A percentile compares a stretch with the other conserved stretches of the same genome.
These are phyloP conservation scores for Lates calcarifer DNA, from an alignment of 2,113 vertebrate species.

Conservation along the genomic window DNA sequence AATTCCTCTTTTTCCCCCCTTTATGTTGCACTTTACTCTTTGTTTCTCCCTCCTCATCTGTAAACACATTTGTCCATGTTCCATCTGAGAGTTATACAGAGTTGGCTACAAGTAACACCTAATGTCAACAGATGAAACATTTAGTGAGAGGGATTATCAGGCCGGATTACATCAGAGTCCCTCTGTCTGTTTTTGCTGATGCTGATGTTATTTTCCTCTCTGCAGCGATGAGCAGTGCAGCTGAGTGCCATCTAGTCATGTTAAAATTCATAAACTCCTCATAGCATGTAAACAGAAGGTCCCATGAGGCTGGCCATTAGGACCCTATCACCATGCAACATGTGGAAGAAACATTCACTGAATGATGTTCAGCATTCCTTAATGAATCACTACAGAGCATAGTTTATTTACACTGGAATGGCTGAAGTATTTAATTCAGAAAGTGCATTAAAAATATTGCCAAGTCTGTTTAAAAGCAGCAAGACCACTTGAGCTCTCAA, in stretches of 20 bases:
- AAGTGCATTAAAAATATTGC: slow-evolving; percentile 7
- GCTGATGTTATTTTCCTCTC: slow-evolving; percentile 27
- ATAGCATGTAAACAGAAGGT: slow-evolving; percentile 20
- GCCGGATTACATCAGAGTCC: slow-evolving; percentile 19
- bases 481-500: not conserved
- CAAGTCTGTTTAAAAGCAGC: slow-evolving; percentile 6
- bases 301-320: not conserved
- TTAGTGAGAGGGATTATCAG: slow-evolving; percentile 32
- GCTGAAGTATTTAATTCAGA: not conserved
- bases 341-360: not conserved
- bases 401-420: not conserved
- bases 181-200: slow-evolving; percentile 26
- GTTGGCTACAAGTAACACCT: slow-evolving; percentile 27
- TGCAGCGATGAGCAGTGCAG: not conserved
- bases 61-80: slow-evolving; percentile 43
- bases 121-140: slow-evolving; percentile 59
- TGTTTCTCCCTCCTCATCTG: not conserved
- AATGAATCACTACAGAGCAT: not conserved
- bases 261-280: slow-evolving; percentile 36
- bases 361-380: slow-evolving; percentile 1
- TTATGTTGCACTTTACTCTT: not conserved
- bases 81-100: not conserved
- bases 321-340: not conserved
- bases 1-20: not conserved
- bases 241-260: slow-evolving; percentile 9